These are phyloP conservation scores for Blera fallax DNA, from an alignment of 2,888 invertebrate species.

Conservation along the genomic window DNA sequence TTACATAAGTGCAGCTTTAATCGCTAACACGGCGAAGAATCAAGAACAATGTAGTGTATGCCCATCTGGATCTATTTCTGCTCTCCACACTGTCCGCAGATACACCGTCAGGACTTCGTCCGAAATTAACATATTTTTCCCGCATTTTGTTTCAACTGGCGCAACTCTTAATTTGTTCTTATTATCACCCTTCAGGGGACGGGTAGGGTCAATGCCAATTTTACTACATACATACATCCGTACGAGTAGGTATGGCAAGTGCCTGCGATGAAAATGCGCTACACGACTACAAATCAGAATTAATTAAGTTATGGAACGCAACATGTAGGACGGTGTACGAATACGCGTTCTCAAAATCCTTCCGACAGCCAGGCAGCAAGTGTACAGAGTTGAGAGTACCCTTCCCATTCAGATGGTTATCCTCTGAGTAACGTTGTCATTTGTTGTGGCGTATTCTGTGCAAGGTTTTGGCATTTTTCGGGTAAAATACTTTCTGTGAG, in stretches of 20 bases:
- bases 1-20: no score
- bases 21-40: no score
- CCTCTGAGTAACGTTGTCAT: slow-evolving; percentile 36
- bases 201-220: slow-evolving; percentile 29
- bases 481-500: not conserved
- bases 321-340: slow-evolving; percentile 34
- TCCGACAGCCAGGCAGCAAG: not conserved
- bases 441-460: slow-evolving; percentile 49
- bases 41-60: no score
- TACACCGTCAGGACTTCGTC: not conserved
- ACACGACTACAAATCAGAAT: slow-evolving; percentile 43
- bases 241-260: not conserved
- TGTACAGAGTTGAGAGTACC: not conserved
- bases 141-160: not conserved
- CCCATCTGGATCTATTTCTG: not conserved
- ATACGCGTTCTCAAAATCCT: not conserved
- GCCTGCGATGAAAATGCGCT: slow-evolving; percentile 9
- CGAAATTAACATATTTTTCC: not conserved
- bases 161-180: not conserved
- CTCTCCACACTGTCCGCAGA: not conserved
- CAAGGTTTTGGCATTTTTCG: slow-evolving; percentile 32
- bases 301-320: slow-evolving; percentile 57
- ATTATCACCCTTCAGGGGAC: not conserved
- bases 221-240: no score
- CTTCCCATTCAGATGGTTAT: slow-evolving; percentile 27